phyloP scores from a whole-genome alignment of 2,113 vertebrate species.

The Python bivittatus region DNA sequence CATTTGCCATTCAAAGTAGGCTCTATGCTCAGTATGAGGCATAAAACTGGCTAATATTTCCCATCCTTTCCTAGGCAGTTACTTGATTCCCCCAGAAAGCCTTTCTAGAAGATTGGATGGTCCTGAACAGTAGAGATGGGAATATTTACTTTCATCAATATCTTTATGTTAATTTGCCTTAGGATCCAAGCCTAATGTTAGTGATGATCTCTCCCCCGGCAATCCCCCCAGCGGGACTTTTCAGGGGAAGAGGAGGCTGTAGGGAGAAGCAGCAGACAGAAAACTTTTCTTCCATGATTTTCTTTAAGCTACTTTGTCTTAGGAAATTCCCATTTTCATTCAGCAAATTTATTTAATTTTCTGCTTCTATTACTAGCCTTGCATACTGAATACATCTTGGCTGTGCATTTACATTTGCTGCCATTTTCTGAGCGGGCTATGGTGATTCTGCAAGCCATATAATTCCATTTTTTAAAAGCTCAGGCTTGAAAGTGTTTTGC shows the following conservation, averaged over 20 bases:
- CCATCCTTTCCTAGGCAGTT: neutral
- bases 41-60: neutral
- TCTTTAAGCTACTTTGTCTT: neutral
- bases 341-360: constrained; percentile 43
- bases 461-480: neutral
- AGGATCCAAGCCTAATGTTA: neutral
- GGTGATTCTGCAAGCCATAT: constrained; percentile 1
- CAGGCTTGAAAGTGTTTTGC: neutral
- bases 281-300: neutral
- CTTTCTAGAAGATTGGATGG: neutral
- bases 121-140: neutral
- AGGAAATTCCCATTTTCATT: constrained; percentile 51
- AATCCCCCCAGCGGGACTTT: neutral
- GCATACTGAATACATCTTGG: constrained; percentile 17
- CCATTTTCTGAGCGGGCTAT: constrained; percentile 19
- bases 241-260: neutral
- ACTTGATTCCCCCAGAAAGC: neutral
- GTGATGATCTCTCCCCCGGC: neutral
- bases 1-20: neutral
- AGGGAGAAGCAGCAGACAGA: neutral
- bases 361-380: constrained; percentile 10
- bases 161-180: neutral
- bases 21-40: neutral
- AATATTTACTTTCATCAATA: neutral
- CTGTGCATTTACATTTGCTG: constrained; percentile 1